Evolutionary conservation across 23 tunicate genomes (phyloP).

Genomic region (Ciona savignyi): DNA sequence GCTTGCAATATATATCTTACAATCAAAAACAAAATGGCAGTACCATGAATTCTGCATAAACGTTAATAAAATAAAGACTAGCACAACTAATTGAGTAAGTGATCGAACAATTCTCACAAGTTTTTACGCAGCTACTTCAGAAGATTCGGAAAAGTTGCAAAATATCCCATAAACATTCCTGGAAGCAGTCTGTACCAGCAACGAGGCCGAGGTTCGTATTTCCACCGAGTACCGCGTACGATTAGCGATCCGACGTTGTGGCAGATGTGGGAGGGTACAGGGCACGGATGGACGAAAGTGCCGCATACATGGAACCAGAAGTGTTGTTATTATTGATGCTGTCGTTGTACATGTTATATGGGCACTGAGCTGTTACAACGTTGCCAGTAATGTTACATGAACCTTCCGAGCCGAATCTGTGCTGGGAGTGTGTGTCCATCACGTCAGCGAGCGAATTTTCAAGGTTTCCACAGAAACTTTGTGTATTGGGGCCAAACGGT

Average conservation of each 20-base stretch:
- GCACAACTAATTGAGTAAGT: too few species aligned
- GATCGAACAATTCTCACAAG: too few species aligned
- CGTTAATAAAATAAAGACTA: too few species aligned
- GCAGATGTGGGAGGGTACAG: not conserved
- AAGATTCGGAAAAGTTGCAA: too few species aligned
- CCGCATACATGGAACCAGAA: not conserved
- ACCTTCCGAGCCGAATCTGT: not conserved
- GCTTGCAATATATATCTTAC: too few species aligned
- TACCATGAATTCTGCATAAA: too few species aligned
- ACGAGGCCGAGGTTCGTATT: too few species aligned
- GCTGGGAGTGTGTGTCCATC: not conserved
- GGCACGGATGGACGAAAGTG: not conserved
- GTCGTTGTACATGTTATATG: not conserved
- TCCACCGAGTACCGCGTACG: too few species aligned
- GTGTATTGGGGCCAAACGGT: not conserved
- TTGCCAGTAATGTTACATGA: not conserved
- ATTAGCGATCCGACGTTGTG: not conserved
- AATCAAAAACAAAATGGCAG: too few species aligned
- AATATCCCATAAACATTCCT: too few species aligned
- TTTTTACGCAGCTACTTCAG: too few species aligned
- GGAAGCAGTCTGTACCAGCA: too few species aligned
- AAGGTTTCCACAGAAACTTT: not conserved
- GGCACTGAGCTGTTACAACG: not conserved
- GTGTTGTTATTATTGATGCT: not conserved
- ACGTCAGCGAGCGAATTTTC: not conserved